Percentiles rank a stretch among this genome's conserved stretches.
phyloP scores from a whole-genome alignment of 2,113 vertebrate genomes.

The Mystacornis crossleyi region DNA sequence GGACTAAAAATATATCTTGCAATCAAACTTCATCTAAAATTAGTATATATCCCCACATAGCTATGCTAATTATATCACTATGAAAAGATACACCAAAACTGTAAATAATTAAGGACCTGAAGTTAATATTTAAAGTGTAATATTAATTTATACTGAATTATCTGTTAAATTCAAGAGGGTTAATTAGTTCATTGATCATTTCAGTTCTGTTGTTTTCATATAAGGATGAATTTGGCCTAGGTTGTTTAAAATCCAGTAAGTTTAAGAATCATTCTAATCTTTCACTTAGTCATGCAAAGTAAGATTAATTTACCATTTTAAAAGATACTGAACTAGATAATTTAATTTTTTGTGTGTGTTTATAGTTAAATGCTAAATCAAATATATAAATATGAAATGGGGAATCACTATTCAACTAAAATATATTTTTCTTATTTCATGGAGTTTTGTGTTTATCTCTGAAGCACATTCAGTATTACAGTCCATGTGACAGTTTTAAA shows the following conservation, averaged over 20 bases:
- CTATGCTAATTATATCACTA: neutral
- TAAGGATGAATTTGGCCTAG: neutral
- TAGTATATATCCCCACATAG: neutral
- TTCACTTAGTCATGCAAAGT: neutral
- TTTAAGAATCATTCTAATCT: neutral
- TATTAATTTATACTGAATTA: neutral
- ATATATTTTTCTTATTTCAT: neutral
- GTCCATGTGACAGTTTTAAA: neutral
- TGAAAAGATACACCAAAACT: neutral
- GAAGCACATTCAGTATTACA: neutral
- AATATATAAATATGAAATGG: neutral
- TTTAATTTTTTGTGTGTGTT: neutral
- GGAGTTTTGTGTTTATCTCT: neutral
- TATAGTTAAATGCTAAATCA: neutral
- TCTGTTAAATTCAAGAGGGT: neutral
- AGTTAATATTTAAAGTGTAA: neutral
- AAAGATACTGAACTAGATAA: neutral
- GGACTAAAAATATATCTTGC: neutral
- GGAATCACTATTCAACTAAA: neutral
- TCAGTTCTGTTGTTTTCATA: neutral
- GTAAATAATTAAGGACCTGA: neutral
- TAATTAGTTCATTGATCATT: neutral
- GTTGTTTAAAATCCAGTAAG: neutral
- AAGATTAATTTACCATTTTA: neutral
- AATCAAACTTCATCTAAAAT: neutral